Conservation (phyloP, 2,888 invertebrate genomes). For the Carcina quercana region DNA sequence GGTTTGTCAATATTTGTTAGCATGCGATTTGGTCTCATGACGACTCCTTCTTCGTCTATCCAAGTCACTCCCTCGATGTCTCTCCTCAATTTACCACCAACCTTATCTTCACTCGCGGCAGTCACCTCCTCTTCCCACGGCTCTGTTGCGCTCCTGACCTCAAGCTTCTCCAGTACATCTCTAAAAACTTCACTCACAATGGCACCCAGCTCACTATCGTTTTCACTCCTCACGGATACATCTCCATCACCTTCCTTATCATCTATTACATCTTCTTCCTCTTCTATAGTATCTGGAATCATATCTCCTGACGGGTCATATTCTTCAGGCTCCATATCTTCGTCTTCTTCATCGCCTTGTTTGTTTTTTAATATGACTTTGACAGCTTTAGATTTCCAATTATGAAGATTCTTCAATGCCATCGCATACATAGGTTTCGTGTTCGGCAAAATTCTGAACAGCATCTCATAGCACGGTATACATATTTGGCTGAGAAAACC, state of each 20-base stretch:
- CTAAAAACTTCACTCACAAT: background rate
- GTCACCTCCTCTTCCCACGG: slow-evolving; percentile 1
- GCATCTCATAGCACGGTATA: slow-evolving; percentile 84
- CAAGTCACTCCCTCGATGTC: slow-evolving; percentile 25
- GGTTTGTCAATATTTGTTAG: slow-evolving; percentile 4
- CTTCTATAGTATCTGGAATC: background rate
- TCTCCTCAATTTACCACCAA: slow-evolving; percentile 19
- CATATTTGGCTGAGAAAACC: slow-evolving; percentile 88
- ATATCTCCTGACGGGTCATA: slow-evolving; percentile 1
- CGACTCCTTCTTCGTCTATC: slow-evolving; percentile 34
- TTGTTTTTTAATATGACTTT: background rate
- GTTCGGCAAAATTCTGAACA: slow-evolving; percentile 79
- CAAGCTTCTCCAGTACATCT: background rate
- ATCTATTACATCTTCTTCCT: background rate
- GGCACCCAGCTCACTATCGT: background rate
- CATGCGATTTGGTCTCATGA: slow-evolving; percentile 14
- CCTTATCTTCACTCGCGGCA: slow-evolving; percentile 2
- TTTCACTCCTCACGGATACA: background rate
- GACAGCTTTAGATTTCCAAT: slow-evolving; percentile 35
- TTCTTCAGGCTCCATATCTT: slow-evolving; percentile 2
- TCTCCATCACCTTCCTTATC: background rate
- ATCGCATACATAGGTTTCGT: slow-evolving; percentile 81
- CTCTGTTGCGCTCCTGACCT: background rate
- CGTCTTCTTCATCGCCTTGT: slow-evolving; percentile 4
- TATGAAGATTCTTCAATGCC: slow-evolving; percentile 69